Evolutionary conservation across 2,113 vertebrate genomes (phyloP), one percentile per base, ranked within the genome.

Genomic region (Pogona vitticeps): DNA sequence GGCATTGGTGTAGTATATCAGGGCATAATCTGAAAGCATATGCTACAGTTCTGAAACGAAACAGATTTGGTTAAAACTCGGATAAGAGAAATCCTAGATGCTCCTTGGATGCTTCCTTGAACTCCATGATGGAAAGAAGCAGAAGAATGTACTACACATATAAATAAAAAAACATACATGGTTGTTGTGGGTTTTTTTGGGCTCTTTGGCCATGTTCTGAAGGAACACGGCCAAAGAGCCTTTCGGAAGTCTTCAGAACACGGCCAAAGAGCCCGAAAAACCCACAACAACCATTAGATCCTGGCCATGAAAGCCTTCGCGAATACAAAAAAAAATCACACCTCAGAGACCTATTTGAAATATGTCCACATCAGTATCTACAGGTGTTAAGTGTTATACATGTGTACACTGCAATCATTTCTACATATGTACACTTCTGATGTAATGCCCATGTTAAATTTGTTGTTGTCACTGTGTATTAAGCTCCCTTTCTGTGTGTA

Each of bases 401-500:
- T 38, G 18, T 40, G 40, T 9, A 40, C 68, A 65, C 9, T 23
- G 40, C 31, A 70, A 26, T 46, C 38, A 77, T 33, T 42, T 23
- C 52, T 46, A 20, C 3, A 38, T 33, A 40, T 21, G 31, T 0
- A 1, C 38, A 84, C 58, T 46, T 46, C 3, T 28, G 40, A 31
- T 46, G 28, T n/a, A 86, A 63, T 46, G 2, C 7, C 46, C 17
- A 33, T 0, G 67, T 42, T 65, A 38, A 58, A 46, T 23, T 1
- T 10, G 0, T 1, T 28, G 15, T 28, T 0, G 0, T 71, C 52
- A 80, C 68, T 2, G n/a, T 26, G 86, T 61, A 40, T 28, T 65
- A 89, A 89, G 67, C 73, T 2, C 40, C 80, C 31, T 75, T 38
- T 10, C 52, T 36, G n/a, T 75, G 23, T 76, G 72, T 40, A 88